Conservation (phyloP, 2,797 vertebrate genomes). For the Scomberomorus guttatus region DNA sequence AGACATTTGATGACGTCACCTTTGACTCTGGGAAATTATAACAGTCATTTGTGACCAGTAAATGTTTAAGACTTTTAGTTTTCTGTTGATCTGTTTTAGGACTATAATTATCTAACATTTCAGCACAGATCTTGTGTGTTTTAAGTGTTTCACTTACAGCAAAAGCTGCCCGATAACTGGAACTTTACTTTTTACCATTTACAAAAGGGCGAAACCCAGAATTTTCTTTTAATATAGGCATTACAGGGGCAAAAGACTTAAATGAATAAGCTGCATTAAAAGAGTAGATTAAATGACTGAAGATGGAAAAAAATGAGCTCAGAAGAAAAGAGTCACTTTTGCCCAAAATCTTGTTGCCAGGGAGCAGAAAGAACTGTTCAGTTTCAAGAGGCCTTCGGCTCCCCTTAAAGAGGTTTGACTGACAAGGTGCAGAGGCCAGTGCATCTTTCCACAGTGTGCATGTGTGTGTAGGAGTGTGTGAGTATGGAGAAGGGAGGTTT, state of each 20-base stretch:
- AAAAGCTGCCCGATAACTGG: neutral
- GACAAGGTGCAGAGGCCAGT: slow-evolving; percentile 62
- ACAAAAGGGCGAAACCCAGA: neutral
- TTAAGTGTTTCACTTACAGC: neutral
- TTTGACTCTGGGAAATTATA: no score
- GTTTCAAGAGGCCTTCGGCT: slow-evolving; percentile 56
- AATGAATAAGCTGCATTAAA: slow-evolving; percentile 4
- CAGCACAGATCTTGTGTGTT: neutral
- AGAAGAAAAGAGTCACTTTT: no score
- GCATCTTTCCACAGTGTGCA: slow-evolving; percentile 31
- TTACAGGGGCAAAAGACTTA: neutral
- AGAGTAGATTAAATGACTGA: neutral
- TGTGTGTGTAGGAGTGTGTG: slow-evolving; percentile 28
- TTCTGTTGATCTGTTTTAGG: neutral
- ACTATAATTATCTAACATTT: neutral
- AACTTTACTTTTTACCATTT: slow-evolving; percentile 12
- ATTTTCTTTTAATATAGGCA: no score
- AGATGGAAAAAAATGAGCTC: neutral
- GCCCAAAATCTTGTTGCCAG: neutral
- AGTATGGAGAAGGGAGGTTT: slow-evolving; percentile 32
- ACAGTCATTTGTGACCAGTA: neutral
- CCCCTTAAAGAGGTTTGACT: slow-evolving; percentile 56
- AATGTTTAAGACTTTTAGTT: neutral
- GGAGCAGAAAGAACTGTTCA: slow-evolving; percentile 11
- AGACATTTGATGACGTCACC: no score